Base-by-base conservation (phyloP, 2,888 invertebrate genomes). In the Crioceris asparagi region DNA sequence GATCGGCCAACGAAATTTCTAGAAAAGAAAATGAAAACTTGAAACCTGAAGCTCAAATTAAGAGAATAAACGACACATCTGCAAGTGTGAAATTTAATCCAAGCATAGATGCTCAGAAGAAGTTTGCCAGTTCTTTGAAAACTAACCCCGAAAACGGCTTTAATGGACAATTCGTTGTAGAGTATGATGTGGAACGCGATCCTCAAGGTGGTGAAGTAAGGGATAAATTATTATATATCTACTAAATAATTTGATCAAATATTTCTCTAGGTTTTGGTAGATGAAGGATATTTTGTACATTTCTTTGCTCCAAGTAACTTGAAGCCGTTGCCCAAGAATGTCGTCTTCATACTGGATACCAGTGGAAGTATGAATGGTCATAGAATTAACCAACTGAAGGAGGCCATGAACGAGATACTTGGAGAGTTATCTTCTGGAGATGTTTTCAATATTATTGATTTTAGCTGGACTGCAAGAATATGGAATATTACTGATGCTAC, bases 211-310 rank as follows among this genome's bases (percentile, higher is more conserved):
- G 78, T 11, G 72, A 77, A 59, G 67, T 75, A 38, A 53, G 71
- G 54, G 69, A 70, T n/a, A n/a, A n/a, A n/a, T n/a, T n/a, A n/a
- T n/a, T n/a, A n/a, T n/a, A n/a, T n/a, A n/a, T n/a, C n/a, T n/a
- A n/a, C n/a, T n/a, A n/a, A n/a, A n/a, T n/a, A n/a, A n/a, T n/a
- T n/a, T n/a, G n/a, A n/a, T 31, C 18, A 30, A 16, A 3, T 27
- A 33, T 43, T 25, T 32, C 40, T 54, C 2, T 50, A 75, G 76
- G 68, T 61, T 3, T 54, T 77, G 69, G 66, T 78, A 1, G 73
- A 75, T 52, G 75, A 77, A 46, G 82, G 81, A 1, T 80, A 81
- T 60, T 83, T 83, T 61, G 79, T 82, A 1, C 83, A 83, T 53
- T 82, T 81, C 64, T 79, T 80, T 57, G 74, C 81, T 5, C 83